Percentiles rank a stretch among this genome's conserved stretches.
Evolutionary conservation across 1,140 invertebrate species (phyloP).

Genomic region (Lethocerus indicus): DNA sequence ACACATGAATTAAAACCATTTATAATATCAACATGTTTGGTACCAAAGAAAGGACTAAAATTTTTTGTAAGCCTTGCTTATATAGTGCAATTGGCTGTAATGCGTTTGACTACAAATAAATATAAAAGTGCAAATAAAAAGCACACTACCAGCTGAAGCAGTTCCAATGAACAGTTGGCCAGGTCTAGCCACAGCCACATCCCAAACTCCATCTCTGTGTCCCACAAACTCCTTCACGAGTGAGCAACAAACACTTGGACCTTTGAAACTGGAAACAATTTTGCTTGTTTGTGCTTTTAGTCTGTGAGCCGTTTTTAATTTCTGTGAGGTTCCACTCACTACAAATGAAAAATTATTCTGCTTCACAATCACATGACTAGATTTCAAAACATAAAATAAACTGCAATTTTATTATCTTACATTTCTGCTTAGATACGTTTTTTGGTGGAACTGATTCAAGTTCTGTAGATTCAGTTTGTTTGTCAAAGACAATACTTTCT

Average conservation of each 20-base stretch:
- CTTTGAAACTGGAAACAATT: conserved; percentile 94
- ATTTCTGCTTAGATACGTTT: conserved; percentile 50
- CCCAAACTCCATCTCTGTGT: conserved; percentile 96
- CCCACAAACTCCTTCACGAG: conserved; percentile 73
- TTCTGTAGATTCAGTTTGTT: conserved; percentile 42
- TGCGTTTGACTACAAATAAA: no score
- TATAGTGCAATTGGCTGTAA: no score
- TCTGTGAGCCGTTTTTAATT: conserved; percentile 87
- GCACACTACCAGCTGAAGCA: conserved; percentile 63
- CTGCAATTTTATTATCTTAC: conserved; percentile 28
- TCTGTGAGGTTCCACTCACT: conserved; percentile 52
- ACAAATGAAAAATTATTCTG: conserved; percentile 20
- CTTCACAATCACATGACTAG: not conserved
- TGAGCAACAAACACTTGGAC: conserved; percentile 56
- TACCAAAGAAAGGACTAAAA: no score
- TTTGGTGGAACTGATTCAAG: conserved; percentile 34
- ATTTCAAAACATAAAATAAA: not conserved
- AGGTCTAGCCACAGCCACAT: conserved; percentile 64
- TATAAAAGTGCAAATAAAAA: no score
- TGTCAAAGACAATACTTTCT: conserved; percentile 48
- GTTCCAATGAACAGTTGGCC: conserved; percentile 76
- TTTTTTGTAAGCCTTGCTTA: no score
- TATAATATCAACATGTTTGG: not conserved
- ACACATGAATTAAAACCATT: not conserved
- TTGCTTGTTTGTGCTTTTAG: conserved; percentile 92